Evolutionary conservation across 2,888 invertebrate species (phyloP).

Genomic region (Morinoia aosen): DNA sequence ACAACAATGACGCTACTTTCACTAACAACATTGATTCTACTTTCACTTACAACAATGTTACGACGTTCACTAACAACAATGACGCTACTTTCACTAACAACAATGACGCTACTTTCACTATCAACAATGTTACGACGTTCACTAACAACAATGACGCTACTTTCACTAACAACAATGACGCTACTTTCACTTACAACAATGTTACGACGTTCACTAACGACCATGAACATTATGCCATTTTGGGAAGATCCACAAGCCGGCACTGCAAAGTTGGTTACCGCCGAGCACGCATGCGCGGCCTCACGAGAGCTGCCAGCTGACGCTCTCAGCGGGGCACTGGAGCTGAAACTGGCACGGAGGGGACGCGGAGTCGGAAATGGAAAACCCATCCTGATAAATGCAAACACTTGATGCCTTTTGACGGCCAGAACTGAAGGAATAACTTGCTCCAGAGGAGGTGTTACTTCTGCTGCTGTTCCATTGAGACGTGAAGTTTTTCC

Average conservation of each 20-base stretch:
- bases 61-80: too few relatives aligned
- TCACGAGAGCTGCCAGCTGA: slow-evolving; percentile 1
- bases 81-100: too few relatives aligned
- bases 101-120: too few relatives aligned
- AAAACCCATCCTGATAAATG: slow-evolving; percentile 39
- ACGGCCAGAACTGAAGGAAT: slow-evolving; percentile 19
- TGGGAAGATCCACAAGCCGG: background rate
- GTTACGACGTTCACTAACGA: too few relatives aligned
- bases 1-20: too few relatives aligned
- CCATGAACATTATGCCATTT: background rate
- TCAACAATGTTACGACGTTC: too few relatives aligned
- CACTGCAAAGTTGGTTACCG: background rate
- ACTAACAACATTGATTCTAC: too few relatives aligned
- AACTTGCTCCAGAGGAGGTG: background rate
- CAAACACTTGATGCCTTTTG: slow-evolving; percentile 38
- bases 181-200: too few relatives aligned
- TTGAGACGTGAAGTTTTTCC: background rate
- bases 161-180: too few relatives aligned
- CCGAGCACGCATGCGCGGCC: background rate
- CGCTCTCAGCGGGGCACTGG: background rate
- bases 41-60: too few relatives aligned
- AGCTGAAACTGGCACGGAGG: background rate
- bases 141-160: too few relatives aligned
- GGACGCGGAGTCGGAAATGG: slow-evolving; percentile 16
- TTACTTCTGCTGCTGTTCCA: background rate